phyloP scores from a whole-genome alignment of 30 jellyfish, hydroid and myxozoan species.

The Turritopsis dohrnii region DNA sequence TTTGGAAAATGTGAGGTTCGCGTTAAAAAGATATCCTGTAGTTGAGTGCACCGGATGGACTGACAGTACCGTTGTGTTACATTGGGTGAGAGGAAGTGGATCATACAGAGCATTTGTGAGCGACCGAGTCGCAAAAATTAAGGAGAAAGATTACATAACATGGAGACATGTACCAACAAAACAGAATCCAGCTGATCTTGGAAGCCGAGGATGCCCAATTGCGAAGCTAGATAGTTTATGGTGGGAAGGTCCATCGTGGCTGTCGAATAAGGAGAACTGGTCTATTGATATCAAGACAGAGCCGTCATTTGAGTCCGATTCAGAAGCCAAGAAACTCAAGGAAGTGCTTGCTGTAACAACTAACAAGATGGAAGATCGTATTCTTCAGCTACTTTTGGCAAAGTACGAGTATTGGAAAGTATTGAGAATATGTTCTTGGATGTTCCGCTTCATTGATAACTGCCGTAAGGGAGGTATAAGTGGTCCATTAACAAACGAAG shows the following conservation, averaged over 20 bases:
- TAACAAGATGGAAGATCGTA: too few species aligned
- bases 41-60: too few species aligned
- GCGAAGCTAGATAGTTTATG: too few species aligned
- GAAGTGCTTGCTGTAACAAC: too few species aligned
- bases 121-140: background rate
- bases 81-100: slow-evolving; percentile 13
- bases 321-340: slow-evolving; percentile 2
- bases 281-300: background rate
- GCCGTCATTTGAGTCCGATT: background rate
- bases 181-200: too few species aligned
- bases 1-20: too few species aligned
- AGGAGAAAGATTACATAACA: slow-evolving; percentile 7
- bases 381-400: too few species aligned
- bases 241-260: slow-evolving; percentile 12
- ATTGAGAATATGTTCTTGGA: slow-evolving; percentile 38
- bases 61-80: slow-evolving; percentile 11
- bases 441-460: slow-evolving; percentile 35
- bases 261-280: slow-evolving; percentile 2
- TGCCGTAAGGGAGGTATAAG: too few species aligned
- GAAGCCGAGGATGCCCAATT: too few species aligned
- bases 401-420: too few species aligned
- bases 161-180: too few species aligned
- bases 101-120: background rate
- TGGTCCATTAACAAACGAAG: slow-evolving; percentile 57
- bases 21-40: too few species aligned